Percentiles rank a stretch among this genome's conserved stretches.
Conservation (phyloP, 1,140 invertebrate species). For the Brachionus asplanchnoidis region DNA sequence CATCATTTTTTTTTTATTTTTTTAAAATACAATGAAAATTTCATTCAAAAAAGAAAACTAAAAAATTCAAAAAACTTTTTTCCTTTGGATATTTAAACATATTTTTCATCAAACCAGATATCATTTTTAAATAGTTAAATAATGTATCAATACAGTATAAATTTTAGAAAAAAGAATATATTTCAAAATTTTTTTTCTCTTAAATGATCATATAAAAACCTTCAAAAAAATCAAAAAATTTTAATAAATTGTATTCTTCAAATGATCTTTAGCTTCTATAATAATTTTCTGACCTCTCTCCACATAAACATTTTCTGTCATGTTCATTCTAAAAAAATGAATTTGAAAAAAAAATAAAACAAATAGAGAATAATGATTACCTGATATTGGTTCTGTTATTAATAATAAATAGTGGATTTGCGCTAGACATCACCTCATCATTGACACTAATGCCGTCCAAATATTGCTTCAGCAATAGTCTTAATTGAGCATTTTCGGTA, state of each 20-base stretch:
- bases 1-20: no score
- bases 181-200: background rate
- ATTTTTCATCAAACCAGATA: no score
- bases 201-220: background rate
- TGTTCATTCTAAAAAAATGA: background rate
- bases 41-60: no score
- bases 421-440: conserved; percentile 54
- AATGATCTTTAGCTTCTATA: conserved; percentile 37
- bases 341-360: background rate
- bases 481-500: conserved; percentile 54
- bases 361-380: background rate
- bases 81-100: no score
- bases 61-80: no score
- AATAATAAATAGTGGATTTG: conserved; percentile 56
- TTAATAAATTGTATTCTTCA: conserved; percentile 38
- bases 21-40: no score
- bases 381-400: conserved; percentile 46
- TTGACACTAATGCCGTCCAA: conserved; percentile 58
- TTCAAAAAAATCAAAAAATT: background rate
- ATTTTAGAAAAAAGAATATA: no score
- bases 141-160: no score
- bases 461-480: conserved; percentile 56
- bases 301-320: background rate
- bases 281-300: background rate
- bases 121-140: no score